Percentiles rank a stretch among this genome's conserved stretches.
Conservation (phyloP, 2,113 vertebrate genomes). For the Pungitius pungitius region DNA sequence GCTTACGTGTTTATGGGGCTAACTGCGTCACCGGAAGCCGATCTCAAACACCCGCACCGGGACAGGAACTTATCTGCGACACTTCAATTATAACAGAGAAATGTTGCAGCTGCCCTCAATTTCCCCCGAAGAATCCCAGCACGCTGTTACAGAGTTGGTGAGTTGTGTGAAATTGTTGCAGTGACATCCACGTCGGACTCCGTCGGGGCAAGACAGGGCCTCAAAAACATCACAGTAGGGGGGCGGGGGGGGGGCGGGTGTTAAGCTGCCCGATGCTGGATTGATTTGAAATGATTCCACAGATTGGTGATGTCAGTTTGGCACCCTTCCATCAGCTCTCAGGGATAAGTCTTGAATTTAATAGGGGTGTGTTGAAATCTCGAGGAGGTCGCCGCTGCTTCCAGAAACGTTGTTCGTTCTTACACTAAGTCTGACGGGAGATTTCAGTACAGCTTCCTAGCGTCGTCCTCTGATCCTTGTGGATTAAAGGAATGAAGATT, state of each 20-base stretch:
- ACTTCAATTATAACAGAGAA: conserved; percentile 50
- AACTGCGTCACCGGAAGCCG: conserved; percentile 67
- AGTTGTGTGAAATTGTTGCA: conserved; percentile 28
- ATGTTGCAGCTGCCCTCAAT: conserved; percentile 42
- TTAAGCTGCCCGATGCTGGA: conserved; percentile 41
- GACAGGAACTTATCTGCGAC: conserved; percentile 46
- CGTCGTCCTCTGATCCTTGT: conserved; percentile 22
- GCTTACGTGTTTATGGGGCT: conserved; percentile 43
- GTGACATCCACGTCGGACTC: conserved; percentile 7
- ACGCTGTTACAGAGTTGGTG: conserved; percentile 19
- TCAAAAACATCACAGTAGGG: background rate
- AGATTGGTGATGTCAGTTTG: conserved; percentile 19
- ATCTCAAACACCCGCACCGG: conserved; percentile 48
- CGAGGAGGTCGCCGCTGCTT: background rate
- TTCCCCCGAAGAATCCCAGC: conserved; percentile 27
- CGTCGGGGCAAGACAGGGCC: background rate
- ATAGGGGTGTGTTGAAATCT: conserved; percentile 7
- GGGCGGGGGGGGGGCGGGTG: conserved; percentile 2
- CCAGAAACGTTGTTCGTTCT: conserved; percentile 1
- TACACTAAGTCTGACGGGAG: conserved; percentile 19
- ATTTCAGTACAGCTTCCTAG: background rate
- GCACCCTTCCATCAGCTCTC: conserved; percentile 21
- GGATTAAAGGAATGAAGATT: conserved; percentile 24
- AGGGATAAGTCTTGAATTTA: background rate
- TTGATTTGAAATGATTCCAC: conserved; percentile 25